phyloP scores from a whole-genome alignment of 2,888 invertebrate genomes.

The Tribolium freemani region DNA sequence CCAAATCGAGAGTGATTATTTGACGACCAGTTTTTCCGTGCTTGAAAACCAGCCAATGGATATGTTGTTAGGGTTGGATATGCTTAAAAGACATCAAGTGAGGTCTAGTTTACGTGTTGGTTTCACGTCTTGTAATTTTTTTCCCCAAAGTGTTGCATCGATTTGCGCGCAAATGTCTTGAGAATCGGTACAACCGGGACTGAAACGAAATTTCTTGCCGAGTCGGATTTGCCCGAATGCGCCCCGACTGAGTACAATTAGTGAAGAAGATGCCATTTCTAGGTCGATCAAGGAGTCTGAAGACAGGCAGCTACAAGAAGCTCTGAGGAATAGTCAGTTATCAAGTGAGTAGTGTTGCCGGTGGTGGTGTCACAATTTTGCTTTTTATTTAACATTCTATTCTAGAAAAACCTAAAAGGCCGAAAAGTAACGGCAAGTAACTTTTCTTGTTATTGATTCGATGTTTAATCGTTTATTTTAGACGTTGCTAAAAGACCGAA shows the following conservation, averaged over 20 bases:
- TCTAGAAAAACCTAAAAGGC: conserved; percentile 16
- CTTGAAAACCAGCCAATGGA: conserved; percentile 98
- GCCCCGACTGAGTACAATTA: conserved; percentile 82
- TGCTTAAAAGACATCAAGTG: conserved; percentile 97
- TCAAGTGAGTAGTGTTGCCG: conserved; percentile 29
- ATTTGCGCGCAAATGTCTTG: conserved; percentile 88
- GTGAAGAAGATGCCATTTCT: conserved; percentile 74
- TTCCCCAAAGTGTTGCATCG: conserved; percentile 85
- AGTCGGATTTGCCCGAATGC: conserved; percentile 81
- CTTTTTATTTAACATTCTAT: not conserved
- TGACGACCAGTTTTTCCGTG: conserved; percentile 97
- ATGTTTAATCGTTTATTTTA: conserved; percentile 1
- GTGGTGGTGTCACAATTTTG: not conserved
- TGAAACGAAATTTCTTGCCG: conserved; percentile 89
- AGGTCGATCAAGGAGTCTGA: conserved; percentile 73
- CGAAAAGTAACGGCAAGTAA: conserved; percentile 1
- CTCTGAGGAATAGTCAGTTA: conserved; percentile 78
- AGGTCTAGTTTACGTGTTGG: not conserved
- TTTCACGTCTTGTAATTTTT: conserved; percentile 3
- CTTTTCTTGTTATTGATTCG: not conserved
- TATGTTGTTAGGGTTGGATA: conserved; percentile 96
- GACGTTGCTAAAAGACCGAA: conserved; percentile 2
- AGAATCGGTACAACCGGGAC: conserved; percentile 96
- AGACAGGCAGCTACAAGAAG: conserved; percentile 79
- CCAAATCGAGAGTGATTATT: conserved; percentile 93